Evolutionary conservation across 2,888 invertebrate genomes (phyloP).

Genomic region (Teleiodes luculella): DNA sequence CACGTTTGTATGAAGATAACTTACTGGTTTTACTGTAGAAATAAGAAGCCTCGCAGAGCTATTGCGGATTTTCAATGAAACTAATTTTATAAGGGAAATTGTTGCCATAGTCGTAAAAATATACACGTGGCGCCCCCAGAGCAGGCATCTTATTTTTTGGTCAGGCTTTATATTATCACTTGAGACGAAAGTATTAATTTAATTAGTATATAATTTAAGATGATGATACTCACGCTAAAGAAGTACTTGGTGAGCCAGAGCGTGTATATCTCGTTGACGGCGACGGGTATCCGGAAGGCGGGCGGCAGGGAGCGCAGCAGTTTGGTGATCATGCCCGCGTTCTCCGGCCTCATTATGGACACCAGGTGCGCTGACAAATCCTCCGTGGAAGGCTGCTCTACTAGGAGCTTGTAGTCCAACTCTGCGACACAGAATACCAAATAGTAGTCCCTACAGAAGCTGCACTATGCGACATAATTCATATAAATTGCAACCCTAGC

Average conservation of each 20-base stretch:
- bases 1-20: too few relatives aligned
- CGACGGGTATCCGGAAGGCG: constrained; percentile 42
- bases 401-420: constrained; percentile 73
- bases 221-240: constrained; percentile 59
- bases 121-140: too few relatives aligned
- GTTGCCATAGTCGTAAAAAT: too few relatives aligned
- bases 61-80: too few relatives aligned
- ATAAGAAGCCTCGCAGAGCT: too few relatives aligned
- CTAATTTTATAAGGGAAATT: too few relatives aligned
- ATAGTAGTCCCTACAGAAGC: too few relatives aligned
- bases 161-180: constrained; percentile 32
- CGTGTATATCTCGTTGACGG: constrained; percentile 53
- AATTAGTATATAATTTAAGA: neutral
- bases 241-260: constrained; percentile 66
- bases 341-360: constrained; percentile 51
- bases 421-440: too few relatives aligned
- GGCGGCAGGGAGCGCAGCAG: constrained; percentile 62
- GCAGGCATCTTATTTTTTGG: too few relatives aligned
- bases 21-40: too few relatives aligned
- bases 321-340: constrained; percentile 57
- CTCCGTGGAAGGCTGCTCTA: constrained; percentile 44
- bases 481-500: too few relatives aligned
- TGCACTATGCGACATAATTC: too few relatives aligned
- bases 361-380: constrained; percentile 46
- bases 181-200: neutral